Percentiles rank a stretch among this genome's conserved stretches.
Evolutionary conservation across 2,888 invertebrate species (phyloP).

Genomic region (Xestia sexstrigata): DNA sequence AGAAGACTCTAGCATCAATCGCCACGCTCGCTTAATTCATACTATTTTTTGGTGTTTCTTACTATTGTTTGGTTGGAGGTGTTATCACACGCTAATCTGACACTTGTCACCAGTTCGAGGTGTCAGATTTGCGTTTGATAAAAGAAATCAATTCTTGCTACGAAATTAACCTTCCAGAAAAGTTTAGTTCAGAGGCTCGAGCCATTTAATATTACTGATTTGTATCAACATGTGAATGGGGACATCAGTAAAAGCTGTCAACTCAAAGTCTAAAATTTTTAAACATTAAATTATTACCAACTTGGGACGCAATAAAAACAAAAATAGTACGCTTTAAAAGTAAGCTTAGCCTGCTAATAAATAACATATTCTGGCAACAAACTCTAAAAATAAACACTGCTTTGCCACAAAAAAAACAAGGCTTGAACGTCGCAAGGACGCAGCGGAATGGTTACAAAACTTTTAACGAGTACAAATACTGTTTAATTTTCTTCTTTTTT

Average conservation of each 20-base stretch:
- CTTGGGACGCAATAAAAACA: constrained; percentile 20
- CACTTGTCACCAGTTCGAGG: background rate
- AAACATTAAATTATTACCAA: constrained; percentile 9
- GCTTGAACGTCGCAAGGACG: constrained; percentile 38
- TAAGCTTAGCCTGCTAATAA: constrained; percentile 25
- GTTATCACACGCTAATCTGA: background rate
- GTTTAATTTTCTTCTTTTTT: constrained; percentile 25
- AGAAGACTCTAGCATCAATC: background rate
- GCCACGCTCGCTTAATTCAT: background rate
- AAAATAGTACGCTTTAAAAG: constrained; percentile 21
- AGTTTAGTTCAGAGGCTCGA: background rate
- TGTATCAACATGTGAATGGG: background rate
- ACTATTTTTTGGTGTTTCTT: background rate
- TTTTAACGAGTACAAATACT: constrained; percentile 41
- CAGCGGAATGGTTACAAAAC: constrained; percentile 28
- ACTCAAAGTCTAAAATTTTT: background rate
- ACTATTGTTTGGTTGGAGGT: too few species aligned
- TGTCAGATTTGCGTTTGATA: constrained; percentile 31
- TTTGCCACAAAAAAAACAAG: constrained; percentile 29
- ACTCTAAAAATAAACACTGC: constrained; percentile 43
- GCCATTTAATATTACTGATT: constrained; percentile 6
- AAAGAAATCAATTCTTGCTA: background rate
- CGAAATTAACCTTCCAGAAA: background rate
- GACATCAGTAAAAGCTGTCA: background rate
- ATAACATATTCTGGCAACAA: constrained; percentile 50